Base-by-base conservation (phyloP, 2,113 vertebrate species). In the Pseudorasbora parva region DNA sequence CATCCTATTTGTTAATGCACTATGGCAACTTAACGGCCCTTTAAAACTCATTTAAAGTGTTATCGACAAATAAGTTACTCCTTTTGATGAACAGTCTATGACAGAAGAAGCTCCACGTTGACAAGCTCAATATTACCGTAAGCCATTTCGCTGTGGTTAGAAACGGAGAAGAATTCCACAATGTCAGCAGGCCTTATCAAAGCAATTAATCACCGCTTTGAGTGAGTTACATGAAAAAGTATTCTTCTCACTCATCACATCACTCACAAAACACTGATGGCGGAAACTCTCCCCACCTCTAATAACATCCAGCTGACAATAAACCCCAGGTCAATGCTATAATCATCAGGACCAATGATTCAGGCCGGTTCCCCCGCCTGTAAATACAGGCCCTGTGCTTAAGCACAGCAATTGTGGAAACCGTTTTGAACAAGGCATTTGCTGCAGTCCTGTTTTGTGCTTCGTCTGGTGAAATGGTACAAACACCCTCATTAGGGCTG, bases 181-280 rank as follows among this genome's bases (percentile, higher is more conserved):
- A 49, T n/a, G 83, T 85, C 83, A 66, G 56, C 17, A 30, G 57
- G 43, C 47, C 78, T 85, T 76, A 81, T 85, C 84, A 77, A 72
- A 79, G 33, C 76, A 81, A 83, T 87, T 83, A 83, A 87, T 87
- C 86, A 78, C 64, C 5, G 47, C 23, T 62, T 45, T 75, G 23
- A 49, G 57, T 71, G 79, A 71, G 62, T 45, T 41, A 37, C 33
- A 77, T 3, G 57, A 64, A 27, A 86, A 51, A 45, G 45, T 11
- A 23, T 51, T 83, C 27, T 64, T 77, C 66, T 79, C 33, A 19
- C 51, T 84, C 64, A 56, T 47, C 76, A 54, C 21, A 84, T 83
- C 72, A 54, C 57, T 49, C 71, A 45, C 27, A 76, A 76, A 64
- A n/a, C 57, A 51, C 57, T 66, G n/a, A 78, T 78, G 56, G 37